These are phyloP conservation scores for Alviniconcha strummeri DNA, from an alignment of 2,888 invertebrate genomes.

Conservation along the genomic window DNA sequence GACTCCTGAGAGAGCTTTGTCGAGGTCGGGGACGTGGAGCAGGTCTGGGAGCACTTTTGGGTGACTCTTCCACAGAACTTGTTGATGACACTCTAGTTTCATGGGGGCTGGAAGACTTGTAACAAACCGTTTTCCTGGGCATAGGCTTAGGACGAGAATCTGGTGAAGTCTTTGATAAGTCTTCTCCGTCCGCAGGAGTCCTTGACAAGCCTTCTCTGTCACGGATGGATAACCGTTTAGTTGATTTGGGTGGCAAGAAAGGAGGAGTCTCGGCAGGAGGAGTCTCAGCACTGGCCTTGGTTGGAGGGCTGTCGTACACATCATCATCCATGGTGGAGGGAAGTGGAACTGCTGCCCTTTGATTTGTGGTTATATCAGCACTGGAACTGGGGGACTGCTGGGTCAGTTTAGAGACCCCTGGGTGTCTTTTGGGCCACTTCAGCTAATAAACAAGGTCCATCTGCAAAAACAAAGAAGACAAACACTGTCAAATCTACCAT, in stretches of 20 bases:
- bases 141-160: constrained; percentile 26
- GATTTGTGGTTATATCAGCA: no score
- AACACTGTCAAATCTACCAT: no score
- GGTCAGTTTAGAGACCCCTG: no score
- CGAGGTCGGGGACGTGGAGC: constrained; percentile 4
- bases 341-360: not conserved
- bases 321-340: constrained; percentile 15
- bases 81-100: not conserved
- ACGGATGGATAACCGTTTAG: not conserved
- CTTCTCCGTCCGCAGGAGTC: not conserved
- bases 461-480: no score
- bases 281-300: not conserved
- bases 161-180: not conserved
- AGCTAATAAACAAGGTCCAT: no score
- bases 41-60: not conserved
- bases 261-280: constrained; percentile 26
- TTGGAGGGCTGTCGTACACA: constrained; percentile 24
- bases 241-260: constrained; percentile 22
- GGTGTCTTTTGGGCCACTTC: no score
- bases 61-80: not conserved
- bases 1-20: no score
- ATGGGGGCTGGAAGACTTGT: constrained; percentile 1
- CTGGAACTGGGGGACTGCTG: no score
- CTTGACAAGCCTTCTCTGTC: constrained; percentile 19
- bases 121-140: not conserved